These are phyloP conservation scores for Onychorhynchus coronatus DNA, from an alignment of 2,113 vertebrate species.

Conservation along the genomic window DNA sequence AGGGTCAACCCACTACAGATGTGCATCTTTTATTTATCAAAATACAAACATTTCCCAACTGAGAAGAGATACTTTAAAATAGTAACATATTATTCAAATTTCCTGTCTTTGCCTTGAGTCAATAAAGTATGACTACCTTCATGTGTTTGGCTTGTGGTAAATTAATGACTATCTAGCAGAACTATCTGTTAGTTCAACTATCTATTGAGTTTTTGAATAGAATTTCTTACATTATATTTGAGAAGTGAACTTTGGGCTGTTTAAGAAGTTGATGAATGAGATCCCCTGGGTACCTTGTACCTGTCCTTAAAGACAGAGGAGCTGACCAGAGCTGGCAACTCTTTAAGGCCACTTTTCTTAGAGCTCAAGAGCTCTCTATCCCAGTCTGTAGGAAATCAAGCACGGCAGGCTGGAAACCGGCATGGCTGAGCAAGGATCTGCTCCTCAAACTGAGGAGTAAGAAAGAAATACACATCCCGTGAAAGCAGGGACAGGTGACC, in stretches of 20 bases:
- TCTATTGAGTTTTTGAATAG: neutral
- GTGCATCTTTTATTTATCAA: neutral
- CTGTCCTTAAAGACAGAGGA: neutral
- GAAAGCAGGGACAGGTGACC: neutral
- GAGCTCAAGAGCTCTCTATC: neutral
- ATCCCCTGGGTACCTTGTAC: neutral
- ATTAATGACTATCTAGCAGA: neutral
- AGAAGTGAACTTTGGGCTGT: neutral
- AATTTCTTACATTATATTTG: conserved; percentile 6
- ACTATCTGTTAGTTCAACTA: neutral
- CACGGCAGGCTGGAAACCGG: neutral
- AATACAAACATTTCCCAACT: neutral
- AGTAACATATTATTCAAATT: neutral
- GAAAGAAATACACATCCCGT: neutral
- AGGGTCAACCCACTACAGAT: neutral
- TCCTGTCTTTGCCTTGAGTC: neutral
- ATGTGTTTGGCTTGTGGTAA: neutral
- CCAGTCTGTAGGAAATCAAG: neutral
- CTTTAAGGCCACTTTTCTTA: neutral
- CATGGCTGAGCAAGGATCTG: neutral
- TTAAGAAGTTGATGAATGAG: neutral
- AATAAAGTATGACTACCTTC: neutral
- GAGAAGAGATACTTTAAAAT: neutral
- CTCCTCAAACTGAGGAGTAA: no score
- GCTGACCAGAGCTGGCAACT: neutral